Conservation (phyloP, 2,888 invertebrate species). For the Trissolcus brochymenae region DNA sequence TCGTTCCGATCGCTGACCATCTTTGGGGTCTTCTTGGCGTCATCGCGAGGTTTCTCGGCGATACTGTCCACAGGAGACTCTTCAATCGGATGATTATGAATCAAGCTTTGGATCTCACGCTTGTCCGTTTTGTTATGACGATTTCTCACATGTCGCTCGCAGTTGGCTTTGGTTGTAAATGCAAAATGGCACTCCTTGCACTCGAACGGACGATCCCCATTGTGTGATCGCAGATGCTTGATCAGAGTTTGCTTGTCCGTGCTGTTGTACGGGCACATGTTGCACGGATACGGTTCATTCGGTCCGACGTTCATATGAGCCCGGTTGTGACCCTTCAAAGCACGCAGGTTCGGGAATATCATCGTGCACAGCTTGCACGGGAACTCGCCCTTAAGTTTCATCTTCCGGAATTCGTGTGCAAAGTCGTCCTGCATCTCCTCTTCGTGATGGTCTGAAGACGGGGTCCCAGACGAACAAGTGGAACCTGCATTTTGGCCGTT, state of each 20-base stretch:
- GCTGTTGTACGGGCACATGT: slow-evolving; percentile 93
- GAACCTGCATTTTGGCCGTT: slow-evolving; percentile 62
- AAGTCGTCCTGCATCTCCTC: slow-evolving; percentile 90
- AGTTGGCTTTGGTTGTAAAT: slow-evolving; percentile 98
- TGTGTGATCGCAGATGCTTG: slow-evolving; percentile 95
- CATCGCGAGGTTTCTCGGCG: slow-evolving; percentile 65
- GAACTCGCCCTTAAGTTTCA: slow-evolving; percentile 93
- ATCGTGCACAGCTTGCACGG: slow-evolving; percentile 93
- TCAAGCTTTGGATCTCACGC: slow-evolving; percentile 91
- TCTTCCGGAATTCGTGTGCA: slow-evolving; percentile 89
- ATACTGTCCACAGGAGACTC: slow-evolving; percentile 85
- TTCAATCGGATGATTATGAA: slow-evolving; percentile 91
- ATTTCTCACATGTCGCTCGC: slow-evolving; percentile 95
- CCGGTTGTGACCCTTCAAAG: slow-evolving; percentile 93
- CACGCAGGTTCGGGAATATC: slow-evolving; percentile 91
- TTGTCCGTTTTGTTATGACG: slow-evolving; percentile 90
- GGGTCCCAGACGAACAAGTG: slow-evolving; percentile 70
- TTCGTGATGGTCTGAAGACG: slow-evolving; percentile 76
- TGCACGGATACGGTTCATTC: slow-evolving; percentile 91
- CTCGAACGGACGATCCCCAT: slow-evolving; percentile 96
- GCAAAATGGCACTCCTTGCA: slow-evolving; percentile 97
- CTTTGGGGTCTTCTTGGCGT: slow-evolving; percentile 67
- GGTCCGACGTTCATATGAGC: slow-evolving; percentile 86
- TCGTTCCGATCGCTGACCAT: slow-evolving; percentile 64
- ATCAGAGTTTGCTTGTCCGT: slow-evolving; percentile 94